These are phyloP conservation scores for Ophion costatus DNA, from an alignment of 2,888 invertebrate genomes.

Conservation along the genomic window DNA sequence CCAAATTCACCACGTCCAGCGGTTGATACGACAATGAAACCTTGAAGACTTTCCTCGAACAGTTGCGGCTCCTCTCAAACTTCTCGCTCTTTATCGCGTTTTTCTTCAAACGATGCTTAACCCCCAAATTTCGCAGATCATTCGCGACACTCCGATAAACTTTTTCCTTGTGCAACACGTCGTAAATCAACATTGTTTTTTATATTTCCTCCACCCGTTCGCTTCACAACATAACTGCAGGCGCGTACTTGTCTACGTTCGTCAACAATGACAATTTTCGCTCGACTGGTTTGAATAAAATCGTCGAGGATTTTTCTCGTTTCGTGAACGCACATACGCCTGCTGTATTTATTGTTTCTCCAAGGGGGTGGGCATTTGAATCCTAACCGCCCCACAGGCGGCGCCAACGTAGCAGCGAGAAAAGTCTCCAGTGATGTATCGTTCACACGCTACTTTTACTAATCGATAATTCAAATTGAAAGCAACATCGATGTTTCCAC, in stretches of 20 bases:
- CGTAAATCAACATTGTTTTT: conserved; percentile 85
- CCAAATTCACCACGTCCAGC: conserved; percentile 86
- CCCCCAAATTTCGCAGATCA: conserved; percentile 88
- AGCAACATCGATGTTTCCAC: too few relatives aligned
- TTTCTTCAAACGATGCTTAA: conserved; percentile 90
- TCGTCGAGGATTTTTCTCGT: background rate
- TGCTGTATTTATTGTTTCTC: conserved; percentile 21
- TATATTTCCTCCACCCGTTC: conserved; percentile 74
- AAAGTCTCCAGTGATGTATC: background rate
- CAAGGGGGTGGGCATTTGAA: background rate
- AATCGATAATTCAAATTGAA: too few relatives aligned
- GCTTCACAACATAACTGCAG: conserved; percentile 31
- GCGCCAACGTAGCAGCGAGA: conserved; percentile 1
- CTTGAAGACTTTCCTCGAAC: conserved; percentile 84
- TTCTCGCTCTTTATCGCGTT: conserved; percentile 83
- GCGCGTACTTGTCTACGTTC: background rate
- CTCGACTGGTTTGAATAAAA: background rate
- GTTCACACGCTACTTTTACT: too few relatives aligned
- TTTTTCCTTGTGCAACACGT: conserved; percentile 85
- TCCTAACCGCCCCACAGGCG: conserved; percentile 7
- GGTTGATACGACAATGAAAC: conserved; percentile 85
- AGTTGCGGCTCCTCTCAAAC: conserved; percentile 72
- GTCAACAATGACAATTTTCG: conserved; percentile 11
- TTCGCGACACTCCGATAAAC: conserved; percentile 86
- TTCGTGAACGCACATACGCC: background rate